Conservation (phyloP, 2,113 vertebrate genomes). For the Indri indri region DNA sequence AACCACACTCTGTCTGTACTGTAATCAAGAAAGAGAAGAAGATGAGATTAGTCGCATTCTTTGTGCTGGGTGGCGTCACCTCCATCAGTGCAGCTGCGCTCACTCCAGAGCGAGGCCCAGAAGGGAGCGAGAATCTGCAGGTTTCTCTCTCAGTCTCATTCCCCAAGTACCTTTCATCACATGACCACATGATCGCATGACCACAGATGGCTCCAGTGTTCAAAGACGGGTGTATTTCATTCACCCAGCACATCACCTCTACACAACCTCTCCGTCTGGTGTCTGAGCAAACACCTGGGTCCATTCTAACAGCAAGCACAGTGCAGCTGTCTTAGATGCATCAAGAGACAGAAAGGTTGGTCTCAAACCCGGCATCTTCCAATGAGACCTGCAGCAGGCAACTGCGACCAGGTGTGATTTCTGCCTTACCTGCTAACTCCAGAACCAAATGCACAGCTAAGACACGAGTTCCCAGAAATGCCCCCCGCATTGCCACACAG, state of each 20-base stretch:
- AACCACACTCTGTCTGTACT: neutral
- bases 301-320: neutral
- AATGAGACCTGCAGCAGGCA: neutral
- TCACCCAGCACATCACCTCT: neutral
- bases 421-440: neutral
- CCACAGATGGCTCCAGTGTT: neutral
- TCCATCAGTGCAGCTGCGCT: too few relatives aligned
- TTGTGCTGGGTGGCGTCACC: neutral
- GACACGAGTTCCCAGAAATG: neutral
- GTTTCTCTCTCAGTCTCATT: neutral
- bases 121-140: neutral
- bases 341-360: neutral
- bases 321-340: neutral
- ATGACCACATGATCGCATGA: neutral
- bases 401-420: neutral
- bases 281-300: neutral
- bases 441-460: neutral
- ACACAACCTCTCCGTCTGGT: neutral
- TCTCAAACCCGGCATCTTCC: neutral
- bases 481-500: neutral
- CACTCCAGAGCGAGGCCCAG: neutral
- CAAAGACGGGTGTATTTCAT: neutral
- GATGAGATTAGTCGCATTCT: accelerated
- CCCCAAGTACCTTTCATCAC: neutral
- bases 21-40: neutral